phyloP scores from a whole-genome alignment of 2,113 vertebrate species.

The Gavialis gangeticus region DNA sequence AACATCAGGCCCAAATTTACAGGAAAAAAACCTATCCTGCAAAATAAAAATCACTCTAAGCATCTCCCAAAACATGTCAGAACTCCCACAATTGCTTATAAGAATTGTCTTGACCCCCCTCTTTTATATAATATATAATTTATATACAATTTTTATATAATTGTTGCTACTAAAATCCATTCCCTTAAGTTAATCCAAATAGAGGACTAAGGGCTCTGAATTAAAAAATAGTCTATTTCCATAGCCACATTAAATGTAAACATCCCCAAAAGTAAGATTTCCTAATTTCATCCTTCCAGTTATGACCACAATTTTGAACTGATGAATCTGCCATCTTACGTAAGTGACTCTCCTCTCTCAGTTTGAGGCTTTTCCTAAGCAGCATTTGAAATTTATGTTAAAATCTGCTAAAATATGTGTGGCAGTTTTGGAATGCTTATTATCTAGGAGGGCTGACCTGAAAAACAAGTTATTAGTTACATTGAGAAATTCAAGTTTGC shows the following conservation, averaged over 20 bases:
- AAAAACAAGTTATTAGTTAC: slow-evolving; percentile 64
- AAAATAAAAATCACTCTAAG: not conserved
- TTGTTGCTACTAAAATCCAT: not conserved
- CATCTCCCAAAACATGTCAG: not conserved
- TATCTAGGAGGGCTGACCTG: slow-evolving; percentile 53
- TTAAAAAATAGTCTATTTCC: slow-evolving; percentile 63
- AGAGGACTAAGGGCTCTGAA: not conserved
- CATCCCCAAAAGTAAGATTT: slow-evolving; percentile 50
- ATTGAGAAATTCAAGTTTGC: slow-evolving; percentile 51
- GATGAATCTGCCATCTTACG: slow-evolving; percentile 32
- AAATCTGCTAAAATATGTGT: slow-evolving; percentile 48
- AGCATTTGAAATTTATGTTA: slow-evolving; percentile 51
- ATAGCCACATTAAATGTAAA: slow-evolving; percentile 60
- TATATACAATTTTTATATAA: not conserved
- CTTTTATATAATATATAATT: too few species aligned
- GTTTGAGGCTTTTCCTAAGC: slow-evolving; percentile 43
- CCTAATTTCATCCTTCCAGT: slow-evolving; percentile 13
- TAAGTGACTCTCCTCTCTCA: slow-evolving; percentile 32
- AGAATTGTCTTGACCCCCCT: not conserved
- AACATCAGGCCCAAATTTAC: fast-evolving
- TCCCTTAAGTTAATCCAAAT: not conserved
- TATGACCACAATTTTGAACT: not conserved
- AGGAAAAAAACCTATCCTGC: not conserved
- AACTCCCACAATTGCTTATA: not conserved
- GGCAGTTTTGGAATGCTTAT: slow-evolving; percentile 60